Percentiles rank a stretch among this genome's conserved stretches.
phyloP scores from a whole-genome alignment of 2,888 invertebrate genomes.

The Alloplasta piceator region DNA sequence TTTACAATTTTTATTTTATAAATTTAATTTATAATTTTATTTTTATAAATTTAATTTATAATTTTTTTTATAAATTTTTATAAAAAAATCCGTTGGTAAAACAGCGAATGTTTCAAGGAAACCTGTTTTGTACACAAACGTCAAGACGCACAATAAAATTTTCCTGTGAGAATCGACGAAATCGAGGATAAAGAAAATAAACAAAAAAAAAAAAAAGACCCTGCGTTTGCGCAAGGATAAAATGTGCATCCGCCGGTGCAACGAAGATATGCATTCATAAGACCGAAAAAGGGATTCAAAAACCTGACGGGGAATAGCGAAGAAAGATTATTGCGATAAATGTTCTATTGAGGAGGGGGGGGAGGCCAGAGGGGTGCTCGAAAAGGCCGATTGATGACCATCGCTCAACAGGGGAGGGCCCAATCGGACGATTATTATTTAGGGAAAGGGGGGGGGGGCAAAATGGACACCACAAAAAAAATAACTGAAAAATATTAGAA shows the following conservation, averaged over 20 bases:
- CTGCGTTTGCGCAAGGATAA: not conserved
- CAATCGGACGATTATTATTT: no score
- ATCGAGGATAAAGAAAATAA: slow-evolving; percentile 73
- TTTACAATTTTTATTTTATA: no score
- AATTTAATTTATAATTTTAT: no score
- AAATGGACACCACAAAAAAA: no score
- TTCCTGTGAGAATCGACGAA: slow-evolving; percentile 68
- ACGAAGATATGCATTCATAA: slow-evolving; percentile 32
- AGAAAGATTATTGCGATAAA: slow-evolving; percentile 74
- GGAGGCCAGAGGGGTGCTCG: slow-evolving; percentile 16
- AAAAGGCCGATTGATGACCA: no score
- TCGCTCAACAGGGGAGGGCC: no score
- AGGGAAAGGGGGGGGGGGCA: no score
- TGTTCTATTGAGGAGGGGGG: slow-evolving; percentile 51
- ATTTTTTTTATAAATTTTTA: no score
- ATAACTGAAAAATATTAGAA: no score
- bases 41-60: no score
- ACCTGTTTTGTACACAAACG: slow-evolving; percentile 81
- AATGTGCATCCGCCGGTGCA: slow-evolving; percentile 36
- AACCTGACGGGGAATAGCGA: slow-evolving; percentile 76
- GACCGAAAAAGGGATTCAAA: slow-evolving; percentile 48
- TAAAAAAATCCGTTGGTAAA: slow-evolving; percentile 66
- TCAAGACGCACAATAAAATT: slow-evolving; percentile 75
- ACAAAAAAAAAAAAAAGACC: not conserved
- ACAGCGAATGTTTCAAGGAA: slow-evolving; percentile 77